These are phyloP conservation scores for Sebastes goodei DNA, from an alignment of 2,797 vertebrate genomes.

Conservation along the genomic window DNA sequence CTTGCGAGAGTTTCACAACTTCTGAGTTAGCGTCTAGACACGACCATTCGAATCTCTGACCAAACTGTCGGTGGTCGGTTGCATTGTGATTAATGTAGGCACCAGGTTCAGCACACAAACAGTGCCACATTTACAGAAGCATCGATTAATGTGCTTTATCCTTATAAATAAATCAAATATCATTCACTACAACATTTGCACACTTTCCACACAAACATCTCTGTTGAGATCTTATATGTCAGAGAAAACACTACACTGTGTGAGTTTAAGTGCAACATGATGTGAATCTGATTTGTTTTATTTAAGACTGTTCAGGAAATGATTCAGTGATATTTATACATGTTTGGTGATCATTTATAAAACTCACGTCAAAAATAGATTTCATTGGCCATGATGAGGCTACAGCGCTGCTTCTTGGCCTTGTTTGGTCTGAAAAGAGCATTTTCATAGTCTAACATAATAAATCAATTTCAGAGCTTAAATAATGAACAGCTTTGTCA, in stretches of 20 bases:
- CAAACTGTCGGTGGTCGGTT: background rate
- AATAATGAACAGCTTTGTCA: conserved; percentile 61
- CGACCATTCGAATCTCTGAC: too few relatives aligned
- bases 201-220: background rate
- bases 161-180: too few relatives aligned
- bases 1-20: background rate
- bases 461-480: conserved; percentile 61
- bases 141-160: too few relatives aligned
- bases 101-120: background rate
- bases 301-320: background rate
- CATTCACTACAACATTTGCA: background rate
- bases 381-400: background rate
- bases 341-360: conserved; percentile 15
- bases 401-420: background rate
- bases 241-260: background rate
- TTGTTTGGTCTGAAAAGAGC: conserved; percentile 49
- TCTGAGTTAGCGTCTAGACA: background rate
- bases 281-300: background rate
- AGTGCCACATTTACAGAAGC: background rate
- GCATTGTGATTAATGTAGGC: background rate
- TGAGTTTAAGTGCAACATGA: background rate
- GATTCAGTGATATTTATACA: conserved; percentile 1
- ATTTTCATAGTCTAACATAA: conserved; percentile 43
- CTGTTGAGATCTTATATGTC: too few relatives aligned
- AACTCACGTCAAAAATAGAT: conserved; percentile 25